phyloP scores from a whole-genome alignment of 1,140 invertebrate genomes.

The Dreissena polymorpha region DNA sequence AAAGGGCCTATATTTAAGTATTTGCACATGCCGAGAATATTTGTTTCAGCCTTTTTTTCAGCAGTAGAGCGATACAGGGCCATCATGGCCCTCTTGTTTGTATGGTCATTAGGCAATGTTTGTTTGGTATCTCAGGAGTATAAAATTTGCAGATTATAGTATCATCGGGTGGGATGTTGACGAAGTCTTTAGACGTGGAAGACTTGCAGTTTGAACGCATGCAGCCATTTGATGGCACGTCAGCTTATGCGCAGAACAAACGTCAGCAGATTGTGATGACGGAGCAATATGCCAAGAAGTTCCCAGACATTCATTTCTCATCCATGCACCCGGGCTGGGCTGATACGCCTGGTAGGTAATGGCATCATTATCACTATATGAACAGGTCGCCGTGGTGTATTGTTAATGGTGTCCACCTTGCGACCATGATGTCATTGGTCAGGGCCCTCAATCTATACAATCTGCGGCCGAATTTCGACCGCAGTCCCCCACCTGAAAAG shows the following conservation, averaged over 20 bases:
- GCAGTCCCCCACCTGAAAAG: too few species aligned
- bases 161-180: conserved; percentile 82
- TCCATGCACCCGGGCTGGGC: conserved; percentile 82
- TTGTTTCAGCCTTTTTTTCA: too few species aligned
- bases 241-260: conserved; percentile 82
- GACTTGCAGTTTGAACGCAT: conserved; percentile 81
- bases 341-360: conserved; percentile 78
- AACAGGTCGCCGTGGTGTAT: neutral
- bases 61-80: too few species aligned
- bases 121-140: too few species aligned
- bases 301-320: conserved; percentile 80
- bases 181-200: conserved; percentile 79
- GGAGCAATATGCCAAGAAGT: conserved; percentile 78
- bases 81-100: too few species aligned
- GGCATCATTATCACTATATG: neutral
- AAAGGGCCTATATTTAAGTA: too few species aligned
- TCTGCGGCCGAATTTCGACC: too few species aligned
- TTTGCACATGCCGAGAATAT: too few species aligned
- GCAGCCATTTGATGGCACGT: conserved; percentile 80
- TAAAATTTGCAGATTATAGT: conserved; percentile 77
- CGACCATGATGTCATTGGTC: too few species aligned
- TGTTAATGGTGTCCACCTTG: too few species aligned
- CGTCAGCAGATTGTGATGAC: conserved; percentile 81
- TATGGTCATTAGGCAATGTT: too few species aligned
- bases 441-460: neutral